Evolutionary conservation across 2,888 invertebrate genomes (phyloP), one percentile per base, ranked within the genome.

Genomic region (Thymelicus acteon): DNA sequence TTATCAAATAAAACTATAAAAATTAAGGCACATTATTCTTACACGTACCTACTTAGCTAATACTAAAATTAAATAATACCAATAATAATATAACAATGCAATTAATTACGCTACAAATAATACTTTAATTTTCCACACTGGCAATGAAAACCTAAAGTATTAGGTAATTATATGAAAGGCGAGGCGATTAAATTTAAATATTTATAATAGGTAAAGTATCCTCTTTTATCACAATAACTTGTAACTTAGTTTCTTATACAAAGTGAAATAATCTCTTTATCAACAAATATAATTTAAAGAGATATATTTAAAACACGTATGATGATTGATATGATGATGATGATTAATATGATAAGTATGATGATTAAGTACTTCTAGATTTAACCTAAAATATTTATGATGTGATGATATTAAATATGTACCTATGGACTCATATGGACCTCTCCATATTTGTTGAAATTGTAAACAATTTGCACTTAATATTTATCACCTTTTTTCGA

Each of bases 181-280:
- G 67, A 67, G 60, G 60, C 44, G 57, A 57, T 24, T 58, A 66
- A 19, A 19, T 37, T 48, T 4, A 7, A 39, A 64, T 13, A 63
- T 37, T 5, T 48, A 37, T 49, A 49, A 37, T 8, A 44, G 3
- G 44, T 31, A 31, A 66, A 47, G 65, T 65, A 66, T 63, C 64
- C 57, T 31, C 52, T 61, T 64, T 65, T 72, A 72, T 72, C 72
- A 72, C 72, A 66, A 58, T 66, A 24, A 66, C 58, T 66, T n/a
- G 31, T n/a, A n/a, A 39, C 31, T 31, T 31, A 58, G n/a, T 57
- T n/a, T 31, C 10, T 58, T 5, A 39, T 63, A n/a, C 12, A 12
- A 10, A 3, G 24, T 24, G 10, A 54, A 54, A 24, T 19, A 19
- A 15, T 52, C 49, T 52, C 15, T 7, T 52, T 19, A 44, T 12